Evolutionary conservation across 2,113 vertebrate genomes (phyloP), one percentile per base, ranked within the genome.

Genomic region (Tangachromis dhanisi): DNA sequence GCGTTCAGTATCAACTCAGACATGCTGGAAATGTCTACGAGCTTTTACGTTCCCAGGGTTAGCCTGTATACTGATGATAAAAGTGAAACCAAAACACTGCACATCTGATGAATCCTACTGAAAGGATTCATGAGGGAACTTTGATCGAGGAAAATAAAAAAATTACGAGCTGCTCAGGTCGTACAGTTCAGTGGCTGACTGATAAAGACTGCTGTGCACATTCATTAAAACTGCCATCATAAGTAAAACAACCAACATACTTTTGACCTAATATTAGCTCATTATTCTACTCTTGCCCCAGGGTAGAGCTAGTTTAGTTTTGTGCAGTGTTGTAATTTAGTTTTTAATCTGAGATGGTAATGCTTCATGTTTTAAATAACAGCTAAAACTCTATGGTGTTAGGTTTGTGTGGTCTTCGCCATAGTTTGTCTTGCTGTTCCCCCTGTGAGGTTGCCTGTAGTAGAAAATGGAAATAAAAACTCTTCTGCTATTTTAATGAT

Each of bases 351-450:
- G 35, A 16, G 66, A 40, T 42, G 3, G 3, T 40, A 6, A 2
- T 4, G 8, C n/a, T 24, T 42, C 66, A 24, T 40, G n/a, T 40
- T 68, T 68, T 21, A 71, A 71, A 71, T 42, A 24, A 71, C n/a
- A 71, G 38, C 13, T 71, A 0, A 71, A 4, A 42, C 35, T 5
- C 10, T 21, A 1, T 14, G 1, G 0, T 42, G 13, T 24, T 71
- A 68, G n/a, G 63, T 11, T 35, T 66, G 61, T 35, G 61, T 35
- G 59, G 31, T 9, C n/a, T 8, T 71, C 2, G 0, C 33, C 63
- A 40, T 68, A 38, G 19, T 38, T 38, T 66, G 61, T 68, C 19
- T 8, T 14, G 6, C 12, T n/a, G 33, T 2, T 21, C 3, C 12
- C 7, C 2, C n/a, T 42, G n/a, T 71, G 7, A 14, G n/a, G 38